These are phyloP conservation scores for Mya arenaria DNA, from an alignment of 1,140 invertebrate genomes.

Conservation along the genomic window DNA sequence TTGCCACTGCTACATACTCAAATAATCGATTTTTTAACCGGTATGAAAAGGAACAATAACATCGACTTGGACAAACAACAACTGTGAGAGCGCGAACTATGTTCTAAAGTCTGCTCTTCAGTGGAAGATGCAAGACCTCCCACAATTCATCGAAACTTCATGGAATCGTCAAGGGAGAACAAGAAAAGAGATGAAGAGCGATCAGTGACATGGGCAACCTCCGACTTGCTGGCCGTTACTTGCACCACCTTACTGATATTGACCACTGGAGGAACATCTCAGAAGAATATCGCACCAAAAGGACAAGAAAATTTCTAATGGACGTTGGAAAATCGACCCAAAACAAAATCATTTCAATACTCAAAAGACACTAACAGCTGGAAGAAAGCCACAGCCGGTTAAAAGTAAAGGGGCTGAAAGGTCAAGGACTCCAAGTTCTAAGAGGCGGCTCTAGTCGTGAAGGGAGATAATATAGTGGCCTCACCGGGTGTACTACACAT, in stretches of 20 bases:
- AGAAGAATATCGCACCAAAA: background rate
- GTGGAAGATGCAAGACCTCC: background rate
- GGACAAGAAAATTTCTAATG: background rate
- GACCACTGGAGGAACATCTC: background rate
- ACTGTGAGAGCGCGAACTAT: too few relatives aligned
- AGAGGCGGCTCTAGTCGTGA: too few relatives aligned
- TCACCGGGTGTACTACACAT: too few relatives aligned
- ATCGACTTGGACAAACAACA: too few relatives aligned
- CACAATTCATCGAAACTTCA: background rate
- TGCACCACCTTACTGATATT: background rate
- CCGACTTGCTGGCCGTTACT: background rate
- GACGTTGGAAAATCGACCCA: conserved; percentile 4
- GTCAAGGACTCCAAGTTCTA: conserved; percentile 13
- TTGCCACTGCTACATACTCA: too few relatives aligned
- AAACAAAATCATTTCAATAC: background rate
- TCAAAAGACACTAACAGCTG: background rate
- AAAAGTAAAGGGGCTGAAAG: conserved; percentile 6
- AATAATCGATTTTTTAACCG: too few relatives aligned
- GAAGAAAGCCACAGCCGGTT: background rate
- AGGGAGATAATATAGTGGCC: too few relatives aligned
- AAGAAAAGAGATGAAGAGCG: background rate
- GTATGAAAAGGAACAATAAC: too few relatives aligned
- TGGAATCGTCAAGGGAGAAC: background rate
- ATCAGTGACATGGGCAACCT: background rate
- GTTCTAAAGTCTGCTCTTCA: background rate